These are phyloP conservation scores for Amphiduros pacificus DNA, from an alignment of 2,888 invertebrate species.

Conservation along the genomic window DNA sequence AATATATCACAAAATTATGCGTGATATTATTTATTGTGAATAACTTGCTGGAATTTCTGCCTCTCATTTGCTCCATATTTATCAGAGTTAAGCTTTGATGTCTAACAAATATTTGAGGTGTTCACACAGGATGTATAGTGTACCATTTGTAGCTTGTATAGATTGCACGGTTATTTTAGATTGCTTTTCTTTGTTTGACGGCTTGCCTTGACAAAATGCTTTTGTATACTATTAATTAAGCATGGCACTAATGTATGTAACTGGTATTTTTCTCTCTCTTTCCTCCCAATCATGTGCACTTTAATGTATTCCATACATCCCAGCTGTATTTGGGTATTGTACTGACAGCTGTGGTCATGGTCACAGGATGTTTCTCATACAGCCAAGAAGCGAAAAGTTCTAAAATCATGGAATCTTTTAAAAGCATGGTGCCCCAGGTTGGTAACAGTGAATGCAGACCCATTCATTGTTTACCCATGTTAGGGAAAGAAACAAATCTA, in stretches of 20 bases:
- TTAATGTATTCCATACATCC: not conserved
- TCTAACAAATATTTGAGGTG: no score
- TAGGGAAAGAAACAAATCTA: not conserved
- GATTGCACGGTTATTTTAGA: no score
- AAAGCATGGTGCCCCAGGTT: slow-evolving; percentile 84
- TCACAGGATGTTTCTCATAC: slow-evolving; percentile 98
- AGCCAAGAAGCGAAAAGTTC: slow-evolving; percentile 97
- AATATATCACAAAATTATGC: no score
- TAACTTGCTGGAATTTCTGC: no score
- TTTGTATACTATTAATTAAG: no score
- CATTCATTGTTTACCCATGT: not conserved
- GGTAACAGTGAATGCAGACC: not conserved
- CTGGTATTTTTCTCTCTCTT: not conserved
- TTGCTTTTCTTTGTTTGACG: no score
- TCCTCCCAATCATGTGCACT: not conserved
- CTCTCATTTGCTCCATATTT: no score
- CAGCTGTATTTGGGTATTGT: slow-evolving; percentile 79
- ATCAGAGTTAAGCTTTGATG: no score
- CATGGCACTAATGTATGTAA: no score
- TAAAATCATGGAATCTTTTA: slow-evolving; percentile 98
- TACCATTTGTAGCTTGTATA: no score
- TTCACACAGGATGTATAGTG: no score
- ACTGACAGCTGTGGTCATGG: slow-evolving; percentile 93
- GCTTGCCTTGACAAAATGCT: not conserved
- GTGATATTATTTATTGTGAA: no score